Evolutionary conservation across 2,113 vertebrate species (phyloP).

Genomic region (Grallaria varia): DNA sequence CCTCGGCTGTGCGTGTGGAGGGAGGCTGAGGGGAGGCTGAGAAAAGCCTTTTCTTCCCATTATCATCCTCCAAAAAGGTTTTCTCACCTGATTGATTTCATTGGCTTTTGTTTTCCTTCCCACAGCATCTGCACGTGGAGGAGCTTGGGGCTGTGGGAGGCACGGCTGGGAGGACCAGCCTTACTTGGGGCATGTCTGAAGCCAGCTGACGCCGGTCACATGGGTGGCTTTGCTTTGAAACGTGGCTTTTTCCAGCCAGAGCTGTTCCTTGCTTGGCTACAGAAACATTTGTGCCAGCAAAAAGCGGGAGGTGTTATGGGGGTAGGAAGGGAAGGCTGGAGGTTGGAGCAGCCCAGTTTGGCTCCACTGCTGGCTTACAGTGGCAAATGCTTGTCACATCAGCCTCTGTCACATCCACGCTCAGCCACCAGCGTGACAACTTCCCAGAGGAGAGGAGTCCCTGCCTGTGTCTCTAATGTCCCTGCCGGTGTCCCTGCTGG

Average conservation of each 20-base stretch:
- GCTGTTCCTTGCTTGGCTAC: background rate
- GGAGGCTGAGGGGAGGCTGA: background rate
- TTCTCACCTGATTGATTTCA: constrained; percentile 43
- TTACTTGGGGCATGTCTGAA: background rate
- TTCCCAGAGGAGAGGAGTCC: background rate
- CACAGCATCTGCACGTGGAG: background rate
- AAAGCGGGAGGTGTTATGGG: background rate
- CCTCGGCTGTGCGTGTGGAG: background rate
- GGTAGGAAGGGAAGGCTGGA: background rate
- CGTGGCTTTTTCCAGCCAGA: background rate
- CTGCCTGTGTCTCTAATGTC: background rate
- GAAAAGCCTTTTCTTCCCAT: background rate
- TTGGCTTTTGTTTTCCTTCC: background rate
- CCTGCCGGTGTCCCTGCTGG: background rate
- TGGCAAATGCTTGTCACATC: background rate
- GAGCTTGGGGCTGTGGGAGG: background rate
- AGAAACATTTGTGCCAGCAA: background rate
- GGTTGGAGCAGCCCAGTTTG: background rate
- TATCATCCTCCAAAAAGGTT: background rate
- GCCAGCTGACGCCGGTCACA: background rate
- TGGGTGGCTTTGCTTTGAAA: background rate
- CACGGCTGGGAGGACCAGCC: background rate
- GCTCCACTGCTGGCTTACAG: background rate
- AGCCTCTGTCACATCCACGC: background rate
- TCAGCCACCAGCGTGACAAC: background rate